Evolutionary conservation across 2,113 vertebrate genomes (phyloP), one percentile per base, ranked within the genome.

Genomic region (Hemibagrus wyckioides): DNA sequence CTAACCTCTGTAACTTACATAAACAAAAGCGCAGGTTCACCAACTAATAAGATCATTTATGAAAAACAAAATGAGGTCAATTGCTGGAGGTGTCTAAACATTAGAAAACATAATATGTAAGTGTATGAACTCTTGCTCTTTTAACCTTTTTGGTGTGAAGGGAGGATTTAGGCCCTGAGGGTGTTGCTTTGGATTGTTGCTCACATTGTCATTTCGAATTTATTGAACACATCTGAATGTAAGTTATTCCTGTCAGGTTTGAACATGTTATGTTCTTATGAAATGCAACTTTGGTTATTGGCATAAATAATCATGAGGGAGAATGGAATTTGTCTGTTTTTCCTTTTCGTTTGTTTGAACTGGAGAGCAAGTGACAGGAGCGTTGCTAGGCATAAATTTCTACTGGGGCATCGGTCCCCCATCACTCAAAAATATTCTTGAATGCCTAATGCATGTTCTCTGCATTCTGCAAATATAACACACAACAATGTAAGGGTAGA

Each of bases 31-130:
- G n/a, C 10, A 88, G 77, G 80, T 88, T 75, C 90, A 54, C 23
- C 50, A 88, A 88, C 84, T 89, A 88, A 92, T 90, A 89, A 92
- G 87, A 82, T 89, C 90, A 92, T 90, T 73, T 76, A 89, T 92
- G 89, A 79, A 90, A 88, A 88, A 86, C 82, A 90, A 86, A 86
- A 39, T 15, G 90, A 90, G 90, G 91, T 89, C 30, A 91, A 92
- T 91, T 88, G 91, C 82, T 90, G 23, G 44, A 88, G 88, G 90
- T 86, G 91, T 90, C 57, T 59, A 82, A 79, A 87, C 71, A 67
- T 86, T 61, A 44, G 63, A 14, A 87, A 88, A 61, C 90, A 89
- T 85, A 86, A 33, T 57, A 30, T 82, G 80, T 44, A 80, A 56
- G 80, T 57, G 75, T 48, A 57, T 88, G 76, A 86, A 76, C 80